These are phyloP conservation scores for Molossus molossus DNA, from an alignment of 2,797 vertebrate genomes.

Conservation along the genomic window DNA sequence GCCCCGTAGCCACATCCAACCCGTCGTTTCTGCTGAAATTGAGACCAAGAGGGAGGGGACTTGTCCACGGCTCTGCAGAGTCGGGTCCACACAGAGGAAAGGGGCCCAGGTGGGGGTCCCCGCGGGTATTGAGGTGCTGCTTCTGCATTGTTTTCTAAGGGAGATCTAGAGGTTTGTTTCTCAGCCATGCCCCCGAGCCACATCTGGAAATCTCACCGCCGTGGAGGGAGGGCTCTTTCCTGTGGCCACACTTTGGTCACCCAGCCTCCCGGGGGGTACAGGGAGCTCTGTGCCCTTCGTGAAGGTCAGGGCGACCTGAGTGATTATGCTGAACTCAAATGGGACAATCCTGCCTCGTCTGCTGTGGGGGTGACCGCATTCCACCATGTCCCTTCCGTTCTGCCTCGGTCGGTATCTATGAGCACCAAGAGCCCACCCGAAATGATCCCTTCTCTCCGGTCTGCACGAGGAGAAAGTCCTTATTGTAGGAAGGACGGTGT, in stretches of 20 bases:
- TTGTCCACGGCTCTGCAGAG: rapidly evolving
- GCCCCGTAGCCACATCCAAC: neutral
- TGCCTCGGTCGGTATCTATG: too few relatives aligned
- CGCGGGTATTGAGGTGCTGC: rapidly evolving
- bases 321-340: neutral
- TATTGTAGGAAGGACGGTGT: neutral
- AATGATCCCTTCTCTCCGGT: neutral
- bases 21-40: too few relatives aligned
- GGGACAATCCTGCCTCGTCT: neutral
- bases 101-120: neutral
- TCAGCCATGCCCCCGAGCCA: neutral
- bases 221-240: neutral
- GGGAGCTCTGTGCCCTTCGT: too few relatives aligned
- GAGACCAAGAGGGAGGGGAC: neutral
- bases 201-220: neutral
- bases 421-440: neutral
- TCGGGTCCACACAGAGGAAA: rapidly evolving
- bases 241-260: too few relatives aligned
- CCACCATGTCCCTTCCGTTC: neutral
- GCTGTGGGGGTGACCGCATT: neutral
- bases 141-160: neutral
- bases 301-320: neutral
- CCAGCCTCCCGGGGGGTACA: too few relatives aligned
- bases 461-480: neutral
- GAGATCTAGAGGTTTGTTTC: neutral